Base-by-base conservation (phyloP, 2,888 invertebrate genomes). In the Cerastis rubricosa region DNA sequence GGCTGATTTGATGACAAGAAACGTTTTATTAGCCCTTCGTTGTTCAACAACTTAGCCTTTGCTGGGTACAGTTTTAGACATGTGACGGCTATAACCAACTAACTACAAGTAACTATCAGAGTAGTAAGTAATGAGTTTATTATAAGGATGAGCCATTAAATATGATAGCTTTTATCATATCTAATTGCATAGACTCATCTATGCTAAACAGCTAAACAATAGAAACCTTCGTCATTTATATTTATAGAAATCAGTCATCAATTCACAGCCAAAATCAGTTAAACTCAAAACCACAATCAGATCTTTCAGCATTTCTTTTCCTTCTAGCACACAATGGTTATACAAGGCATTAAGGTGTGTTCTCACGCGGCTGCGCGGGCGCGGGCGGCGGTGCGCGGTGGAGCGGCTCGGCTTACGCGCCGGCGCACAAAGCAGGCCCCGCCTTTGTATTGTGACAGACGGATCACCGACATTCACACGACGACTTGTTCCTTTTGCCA, bases 361-460 rank as follows among this genome's bases (percentile, higher is more conserved):
- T 82, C 82, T 82, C 83, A 83, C 83, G 83, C 84, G 79, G 77
- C 49, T 57, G 69, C 59, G 69, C 64, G 65, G 59, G 73, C 43
- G 61, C 76, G 81, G 81, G 67, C 74, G 74, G 66, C 49, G 40
- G 54, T 11, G 76, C 43, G 70, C 54, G 43, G 43, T 3, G 81
- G 80, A 19, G 67, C 74, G 65, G 74, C 87, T 88, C 86, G 75
- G 65, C 75, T 86, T 84, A 78, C 86, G 59, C 64, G 45, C 63
- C 3, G 59, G 49, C 51, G 57, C 71, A 87, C 79, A 87, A 87
- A 59, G 78, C 74, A 78, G 54, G 87, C 87, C 88, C 72, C 87
- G 89, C 87, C 89, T 89, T 87, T 89, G 88, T 87, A 78, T 80
- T 87, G 85, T 87, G 87, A 84, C 84, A 84, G 40, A 75, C 84